Percentiles rank a stretch among this genome's conserved stretches.
These are phyloP conservation scores for Zaprionus bogoriensis DNA, from an alignment of 2,888 invertebrate species.

Conservation along the genomic window DNA sequence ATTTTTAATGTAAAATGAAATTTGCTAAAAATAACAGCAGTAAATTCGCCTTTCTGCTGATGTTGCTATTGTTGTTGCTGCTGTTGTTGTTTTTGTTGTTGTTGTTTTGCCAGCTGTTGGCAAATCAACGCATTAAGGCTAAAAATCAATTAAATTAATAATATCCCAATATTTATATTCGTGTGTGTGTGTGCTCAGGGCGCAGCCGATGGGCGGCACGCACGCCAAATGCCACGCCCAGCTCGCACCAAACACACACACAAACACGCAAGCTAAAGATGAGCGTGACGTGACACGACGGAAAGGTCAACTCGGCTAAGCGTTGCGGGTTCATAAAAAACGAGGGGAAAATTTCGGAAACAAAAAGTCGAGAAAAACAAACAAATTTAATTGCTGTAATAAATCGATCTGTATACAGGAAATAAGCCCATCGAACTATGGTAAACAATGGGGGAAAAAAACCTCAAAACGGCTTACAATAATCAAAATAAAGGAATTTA, in stretches of 20 bases:
- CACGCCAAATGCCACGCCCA: slow-evolving; percentile 41
- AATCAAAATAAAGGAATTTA: background rate
- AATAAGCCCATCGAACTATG: background rate
- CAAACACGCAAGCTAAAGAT: slow-evolving; percentile 9
- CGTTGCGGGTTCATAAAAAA: background rate
- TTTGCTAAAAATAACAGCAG: slow-evolving; percentile 52
- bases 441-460: background rate
- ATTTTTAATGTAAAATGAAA: slow-evolving; percentile 34
- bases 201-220: slow-evolving; percentile 24
- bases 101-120: slow-evolving; percentile 59
- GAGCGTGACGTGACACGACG: slow-evolving; percentile 5
- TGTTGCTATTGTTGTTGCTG: background rate
- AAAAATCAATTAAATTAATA: slow-evolving; percentile 70
- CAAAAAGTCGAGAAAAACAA: background rate
- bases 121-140: slow-evolving; percentile 54
- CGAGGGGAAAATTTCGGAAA: background rate
- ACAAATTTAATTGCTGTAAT: background rate
- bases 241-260: slow-evolving; percentile 3
- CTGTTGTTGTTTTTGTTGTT: background rate
- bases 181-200: background rate
- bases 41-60: background rate
- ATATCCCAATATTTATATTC: slow-evolving; percentile 50
- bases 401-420: background rate
- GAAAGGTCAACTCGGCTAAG: background rate
- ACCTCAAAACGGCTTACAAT: background rate